Base-by-base conservation (phyloP, 2,888 invertebrate species). In the Vesta saturnalis region DNA sequence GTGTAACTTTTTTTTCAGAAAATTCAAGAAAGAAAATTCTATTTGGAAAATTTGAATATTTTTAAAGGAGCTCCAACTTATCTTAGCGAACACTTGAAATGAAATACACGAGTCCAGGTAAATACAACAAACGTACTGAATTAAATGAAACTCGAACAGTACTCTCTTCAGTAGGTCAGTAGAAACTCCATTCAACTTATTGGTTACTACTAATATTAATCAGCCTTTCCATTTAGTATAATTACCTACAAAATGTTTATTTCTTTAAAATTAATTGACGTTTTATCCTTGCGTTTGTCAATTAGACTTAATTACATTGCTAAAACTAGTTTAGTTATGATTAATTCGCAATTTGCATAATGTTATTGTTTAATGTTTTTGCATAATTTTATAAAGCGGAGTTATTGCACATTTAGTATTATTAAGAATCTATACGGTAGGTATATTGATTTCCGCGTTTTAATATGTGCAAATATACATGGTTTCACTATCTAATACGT, bases 141-240 rank as follows among this genome's bases (percentile, higher is more conserved):
- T 58, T 59, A 57, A 39, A 12, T 30, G 30, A 30, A 30, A 49
- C 49, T 58, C 49, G 43, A 23, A 21, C 46, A 59, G 54, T 54
- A 55, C 60, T 57, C 39, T 63, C 55, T 60, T 64, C 49, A 64
- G 68, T 69, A 64, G 68, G 68, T 69, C 68, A 69, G 68, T 69
- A 64, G 68, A 69, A 69, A 68, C 64, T 64, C 47, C 23, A 22
- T 56, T 39, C 39, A 39, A 19, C 15, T 2, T 56, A 56, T 56
- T 56, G 35, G 35, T 56, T 22, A n/a, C 49, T 19, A 49, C 15
- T 46, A 5, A 46, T 15, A 6, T 5, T 46, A 5, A 14, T 14
- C 43, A 43, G 14, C 10, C 43, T 47, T 47, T 47, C 16, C 16
- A 47, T 47, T 47, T 15, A 23, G 8, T 8, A 23, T 23, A 23